phyloP scores from a whole-genome alignment of 2,797 vertebrate species.

The Erithacus rubecula region DNA sequence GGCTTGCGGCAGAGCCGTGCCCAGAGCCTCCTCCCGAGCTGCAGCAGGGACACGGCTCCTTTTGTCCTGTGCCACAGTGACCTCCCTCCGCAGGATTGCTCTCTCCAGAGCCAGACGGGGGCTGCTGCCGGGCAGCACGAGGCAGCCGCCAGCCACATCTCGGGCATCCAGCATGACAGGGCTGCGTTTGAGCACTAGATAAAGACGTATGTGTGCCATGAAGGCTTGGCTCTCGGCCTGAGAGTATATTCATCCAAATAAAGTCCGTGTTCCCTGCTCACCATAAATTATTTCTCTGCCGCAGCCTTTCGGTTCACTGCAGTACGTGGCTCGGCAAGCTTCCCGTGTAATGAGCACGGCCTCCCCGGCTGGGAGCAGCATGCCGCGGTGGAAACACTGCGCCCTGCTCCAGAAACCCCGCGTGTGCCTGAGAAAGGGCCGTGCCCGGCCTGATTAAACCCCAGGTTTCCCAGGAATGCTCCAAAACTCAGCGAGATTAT shows the following conservation, averaged over 20 bases:
- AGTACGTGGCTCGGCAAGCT: background rate
- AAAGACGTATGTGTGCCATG: background rate
- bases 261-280: background rate
- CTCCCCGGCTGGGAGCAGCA: background rate
- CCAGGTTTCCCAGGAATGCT: constrained; percentile 17
- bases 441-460: background rate
- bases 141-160: background rate
- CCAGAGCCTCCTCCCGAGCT: background rate
- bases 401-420: background rate
- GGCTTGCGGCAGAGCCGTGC: background rate
- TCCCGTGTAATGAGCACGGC: background rate
- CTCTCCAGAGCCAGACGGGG: background rate
- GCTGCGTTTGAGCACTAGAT: background rate
- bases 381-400: background rate
- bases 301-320: background rate
- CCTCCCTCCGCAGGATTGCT: background rate
- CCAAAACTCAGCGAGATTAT: background rate
- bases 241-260: background rate
- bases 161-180: background rate
- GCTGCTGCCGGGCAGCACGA: rapidly evolving
- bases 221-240: background rate
- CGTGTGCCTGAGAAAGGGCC: background rate
- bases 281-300: background rate
- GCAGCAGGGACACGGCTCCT: background rate
- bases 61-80: background rate